These are phyloP conservation scores for Craseonycteris thonglongyai DNA, from an alignment of 2,113 vertebrate genomes.

Conservation along the genomic window DNA sequence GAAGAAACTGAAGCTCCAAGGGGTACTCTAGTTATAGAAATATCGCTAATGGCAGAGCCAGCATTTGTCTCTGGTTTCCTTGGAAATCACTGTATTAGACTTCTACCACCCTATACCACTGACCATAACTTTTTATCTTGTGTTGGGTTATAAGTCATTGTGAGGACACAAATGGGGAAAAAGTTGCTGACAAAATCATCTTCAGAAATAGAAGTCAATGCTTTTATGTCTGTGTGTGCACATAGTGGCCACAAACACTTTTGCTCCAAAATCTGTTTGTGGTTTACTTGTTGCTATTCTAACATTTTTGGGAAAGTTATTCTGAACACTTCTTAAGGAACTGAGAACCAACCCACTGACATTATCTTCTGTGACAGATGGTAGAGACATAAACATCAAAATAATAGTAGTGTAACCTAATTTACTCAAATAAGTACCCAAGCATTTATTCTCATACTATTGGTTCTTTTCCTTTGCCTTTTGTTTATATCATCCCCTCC, in stretches of 20 bases:
- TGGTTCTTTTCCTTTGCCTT: background rate
- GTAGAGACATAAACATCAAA: background rate
- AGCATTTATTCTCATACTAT: background rate
- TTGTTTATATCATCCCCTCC: background rate
- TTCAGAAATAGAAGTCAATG: background rate
- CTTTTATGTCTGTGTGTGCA: background rate
- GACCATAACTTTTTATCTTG: background rate
- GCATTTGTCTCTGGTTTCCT: background rate
- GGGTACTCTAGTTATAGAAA: background rate
- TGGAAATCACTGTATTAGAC: background rate
- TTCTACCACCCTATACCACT: background rate
- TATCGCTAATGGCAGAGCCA: background rate
- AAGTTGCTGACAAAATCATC: background rate
- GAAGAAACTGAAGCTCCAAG: background rate
- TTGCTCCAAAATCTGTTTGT: slow-evolving; percentile 23
- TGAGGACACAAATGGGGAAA: background rate
- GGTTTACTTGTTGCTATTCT: slow-evolving; percentile 30
- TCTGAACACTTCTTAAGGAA: slow-evolving; percentile 20
- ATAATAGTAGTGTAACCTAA: background rate
- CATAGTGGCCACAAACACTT: background rate
- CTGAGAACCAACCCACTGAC: slow-evolving; percentile 16
- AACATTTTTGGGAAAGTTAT: slow-evolving; percentile 43
- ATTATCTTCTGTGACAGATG: slow-evolving; percentile 7
- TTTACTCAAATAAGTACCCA: background rate
- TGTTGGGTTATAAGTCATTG: background rate